Percentiles rank a stretch among this genome's conserved stretches.
Conservation (phyloP, 2,888 invertebrate species). For the Cylloceria caligata region DNA sequence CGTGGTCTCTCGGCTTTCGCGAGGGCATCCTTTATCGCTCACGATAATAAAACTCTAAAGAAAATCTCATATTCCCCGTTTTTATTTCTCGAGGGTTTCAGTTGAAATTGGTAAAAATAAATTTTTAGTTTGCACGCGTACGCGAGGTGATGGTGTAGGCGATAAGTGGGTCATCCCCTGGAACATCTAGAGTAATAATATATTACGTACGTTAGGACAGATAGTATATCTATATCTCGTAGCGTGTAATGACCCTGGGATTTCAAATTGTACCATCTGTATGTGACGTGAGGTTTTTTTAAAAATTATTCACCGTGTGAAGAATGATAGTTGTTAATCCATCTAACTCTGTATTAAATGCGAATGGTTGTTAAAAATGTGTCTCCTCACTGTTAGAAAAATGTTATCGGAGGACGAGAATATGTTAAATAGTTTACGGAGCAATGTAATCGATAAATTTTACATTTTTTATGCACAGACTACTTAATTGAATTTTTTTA, state of each 20-base stretch:
- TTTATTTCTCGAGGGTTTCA: neutral
- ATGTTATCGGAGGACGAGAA: neutral
- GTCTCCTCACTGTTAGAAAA: neutral
- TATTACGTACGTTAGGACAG: neutral
- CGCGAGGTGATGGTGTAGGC: conserved; percentile 12
- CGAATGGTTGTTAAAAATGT: neutral
- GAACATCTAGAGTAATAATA: neutral
- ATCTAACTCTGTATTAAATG: neutral
- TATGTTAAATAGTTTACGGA: neutral
- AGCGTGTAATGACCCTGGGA: conserved; percentile 17
- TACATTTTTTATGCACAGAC: too few species aligned
- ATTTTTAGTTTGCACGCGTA: conserved; percentile 26
- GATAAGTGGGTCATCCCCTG: conserved; percentile 1
- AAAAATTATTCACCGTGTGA: neutral
- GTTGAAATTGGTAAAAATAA: conserved; percentile 26
- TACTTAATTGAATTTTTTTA: neutral
- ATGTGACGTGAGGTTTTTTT: neutral
- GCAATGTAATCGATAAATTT: too few species aligned
- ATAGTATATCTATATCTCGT: neutral
- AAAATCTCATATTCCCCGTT: conserved; percentile 15
- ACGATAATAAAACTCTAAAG: conserved; percentile 32
- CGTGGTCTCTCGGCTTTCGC: neutral
- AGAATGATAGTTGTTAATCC: neutral
- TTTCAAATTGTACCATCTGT: neutral
- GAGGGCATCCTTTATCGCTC: neutral